phyloP scores from a whole-genome alignment of 2,888 invertebrate species.

The Lasioglossum malachurum region DNA sequence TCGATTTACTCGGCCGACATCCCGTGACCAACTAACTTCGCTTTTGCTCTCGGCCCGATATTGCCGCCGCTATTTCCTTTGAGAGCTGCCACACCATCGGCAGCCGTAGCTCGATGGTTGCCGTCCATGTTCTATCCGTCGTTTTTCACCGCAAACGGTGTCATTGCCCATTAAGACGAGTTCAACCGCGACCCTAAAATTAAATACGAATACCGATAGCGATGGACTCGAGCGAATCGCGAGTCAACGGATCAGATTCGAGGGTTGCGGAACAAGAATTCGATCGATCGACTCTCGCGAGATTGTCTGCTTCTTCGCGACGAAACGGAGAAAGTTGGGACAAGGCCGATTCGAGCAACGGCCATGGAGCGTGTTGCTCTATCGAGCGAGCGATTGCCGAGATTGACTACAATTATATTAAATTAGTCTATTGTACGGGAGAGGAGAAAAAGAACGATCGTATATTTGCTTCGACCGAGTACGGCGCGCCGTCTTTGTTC shows the following conservation, averaged over 20 bases:
- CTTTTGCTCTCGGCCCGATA: background rate
- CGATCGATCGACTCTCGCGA: background rate
- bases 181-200: conserved; percentile 5
- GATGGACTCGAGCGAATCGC: background rate
- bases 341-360: background rate
- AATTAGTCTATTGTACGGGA: conserved; percentile 5
- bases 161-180: background rate
- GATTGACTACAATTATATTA: conserved; percentile 12
- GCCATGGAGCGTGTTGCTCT: background rate
- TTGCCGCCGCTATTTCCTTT: background rate
- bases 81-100: background rate
- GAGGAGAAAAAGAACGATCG: background rate
- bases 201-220: background rate
- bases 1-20: background rate
- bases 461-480: background rate
- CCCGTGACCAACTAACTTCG: background rate
- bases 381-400: background rate
- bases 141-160: conserved; percentile 11
- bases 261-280: background rate
- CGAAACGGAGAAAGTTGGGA: conserved; percentile 3
- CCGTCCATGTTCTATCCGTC: background rate
- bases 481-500: background rate
- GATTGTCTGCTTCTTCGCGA: background rate
- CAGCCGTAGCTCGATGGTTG: background rate
- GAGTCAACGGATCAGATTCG: background rate